phyloP scores from a whole-genome alignment of 2,113 vertebrate species.

The Cacatua alba region DNA sequence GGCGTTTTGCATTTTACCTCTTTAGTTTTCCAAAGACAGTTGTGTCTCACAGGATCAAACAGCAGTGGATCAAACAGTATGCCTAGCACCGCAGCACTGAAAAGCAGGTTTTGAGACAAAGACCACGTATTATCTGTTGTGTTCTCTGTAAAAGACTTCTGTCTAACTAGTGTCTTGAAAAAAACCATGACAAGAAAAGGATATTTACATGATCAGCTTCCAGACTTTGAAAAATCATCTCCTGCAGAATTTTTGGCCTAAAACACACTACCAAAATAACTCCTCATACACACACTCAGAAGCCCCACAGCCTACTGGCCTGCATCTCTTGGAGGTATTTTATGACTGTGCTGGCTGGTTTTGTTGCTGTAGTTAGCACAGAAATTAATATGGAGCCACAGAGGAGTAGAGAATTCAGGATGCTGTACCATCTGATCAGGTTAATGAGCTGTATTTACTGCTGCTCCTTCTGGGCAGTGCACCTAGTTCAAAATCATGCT shows the following conservation, averaged over 20 bases:
- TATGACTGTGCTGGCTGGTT: not conserved
- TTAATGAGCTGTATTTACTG: not conserved
- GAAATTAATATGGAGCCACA: not conserved
- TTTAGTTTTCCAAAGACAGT: conserved; percentile 42
- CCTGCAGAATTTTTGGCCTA: not conserved
- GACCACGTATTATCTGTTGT: not conserved
- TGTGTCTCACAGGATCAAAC: conserved; percentile 42
- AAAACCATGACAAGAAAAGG: not conserved
- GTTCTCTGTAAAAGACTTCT: not conserved
- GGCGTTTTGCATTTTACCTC: conserved; percentile 41
- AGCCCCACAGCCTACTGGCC: not conserved
- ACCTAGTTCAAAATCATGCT: not conserved
- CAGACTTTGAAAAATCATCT: not conserved
- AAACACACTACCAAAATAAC: not conserved
- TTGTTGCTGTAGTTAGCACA: conserved; percentile 3
- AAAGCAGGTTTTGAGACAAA: conserved; percentile 44
- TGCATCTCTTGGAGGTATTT: not conserved
- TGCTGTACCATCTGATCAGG: not conserved
- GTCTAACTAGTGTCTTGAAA: not conserved
- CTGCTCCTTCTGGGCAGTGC: not conserved
- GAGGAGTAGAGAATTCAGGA: not conserved
- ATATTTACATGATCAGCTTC: not conserved
- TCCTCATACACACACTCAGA: not conserved
- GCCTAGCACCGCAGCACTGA: not conserved
- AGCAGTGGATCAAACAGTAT: conserved; percentile 48